Evolutionary conservation across 2,888 invertebrate species (phyloP).

Genomic region (Shargacucullia verbasci): DNA sequence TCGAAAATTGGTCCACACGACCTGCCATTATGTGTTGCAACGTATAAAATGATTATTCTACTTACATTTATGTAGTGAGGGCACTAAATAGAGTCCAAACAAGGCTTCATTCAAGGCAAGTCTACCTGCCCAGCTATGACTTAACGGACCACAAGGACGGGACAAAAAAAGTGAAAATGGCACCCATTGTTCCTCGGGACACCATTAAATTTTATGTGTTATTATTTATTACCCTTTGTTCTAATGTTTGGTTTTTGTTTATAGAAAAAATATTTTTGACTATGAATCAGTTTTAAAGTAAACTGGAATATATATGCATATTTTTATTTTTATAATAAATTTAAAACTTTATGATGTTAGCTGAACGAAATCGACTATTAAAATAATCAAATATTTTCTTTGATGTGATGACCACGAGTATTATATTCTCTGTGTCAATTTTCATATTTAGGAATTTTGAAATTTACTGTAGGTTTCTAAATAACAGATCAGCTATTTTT

Average conservation of each 20-base stretch:
- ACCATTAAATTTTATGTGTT: slow-evolving; percentile 71
- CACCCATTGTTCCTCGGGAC: slow-evolving; percentile 75
- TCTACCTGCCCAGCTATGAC: slow-evolving; percentile 69
- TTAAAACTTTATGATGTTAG: too few species aligned
- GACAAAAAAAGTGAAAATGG: slow-evolving; percentile 68
- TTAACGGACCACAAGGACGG: slow-evolving; percentile 74
- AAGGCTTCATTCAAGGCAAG: slow-evolving; percentile 61
- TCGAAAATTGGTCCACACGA: slow-evolving; percentile 43
- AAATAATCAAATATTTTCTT: too few species aligned
- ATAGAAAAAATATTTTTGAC: slow-evolving; percentile 43
- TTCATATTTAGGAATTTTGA: slow-evolving; percentile 4
- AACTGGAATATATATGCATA: background rate
- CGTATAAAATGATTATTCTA: slow-evolving; percentile 43
- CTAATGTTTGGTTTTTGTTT: slow-evolving; percentile 51
- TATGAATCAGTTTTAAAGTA: slow-evolving; percentile 34
- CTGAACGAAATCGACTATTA: too few species aligned
- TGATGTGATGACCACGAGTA: slow-evolving; percentile 3
- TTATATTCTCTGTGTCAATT: slow-evolving; percentile 14
- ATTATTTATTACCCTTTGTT: slow-evolving; percentile 76
- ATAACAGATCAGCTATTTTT: slow-evolving; percentile 12
- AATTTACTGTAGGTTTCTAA: slow-evolving; percentile 17
- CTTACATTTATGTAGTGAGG: slow-evolving; percentile 47
- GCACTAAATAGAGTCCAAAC: slow-evolving; percentile 49
- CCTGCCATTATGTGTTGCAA: slow-evolving; percentile 47
- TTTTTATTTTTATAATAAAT: background rate